A percentile compares a stretch with the other conserved stretches of the same genome.
Evolutionary conservation across 2,888 invertebrate species (phyloP).

Genomic region (Venusia cambrica): DNA sequence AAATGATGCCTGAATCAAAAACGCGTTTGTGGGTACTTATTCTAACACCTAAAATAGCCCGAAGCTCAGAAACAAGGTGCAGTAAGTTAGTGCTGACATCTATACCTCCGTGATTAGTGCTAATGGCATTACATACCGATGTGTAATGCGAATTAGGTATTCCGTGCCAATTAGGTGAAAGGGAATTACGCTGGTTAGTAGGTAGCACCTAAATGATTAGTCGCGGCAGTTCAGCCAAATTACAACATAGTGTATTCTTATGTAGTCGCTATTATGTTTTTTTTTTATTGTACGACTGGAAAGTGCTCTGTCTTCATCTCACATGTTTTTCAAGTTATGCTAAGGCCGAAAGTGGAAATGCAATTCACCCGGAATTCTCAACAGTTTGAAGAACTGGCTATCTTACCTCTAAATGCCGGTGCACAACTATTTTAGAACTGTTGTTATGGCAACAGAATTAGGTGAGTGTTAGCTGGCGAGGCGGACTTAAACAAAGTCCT

Average conservation of each 20-base stretch:
- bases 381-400: no score
- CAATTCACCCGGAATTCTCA: no score
- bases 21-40: no score
- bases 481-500: no score
- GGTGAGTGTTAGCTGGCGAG: no score
- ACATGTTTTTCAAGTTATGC: not conserved
- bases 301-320: no score
- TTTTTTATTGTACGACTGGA: not conserved
- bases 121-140: conserved; percentile 28
- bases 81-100: conserved; percentile 16
- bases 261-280: conserved; percentile 1
- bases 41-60: not conserved
- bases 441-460: no score
- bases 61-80: conserved; percentile 1
- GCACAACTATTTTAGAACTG: no score
- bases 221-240: no score
- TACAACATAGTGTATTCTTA: conserved; percentile 9
- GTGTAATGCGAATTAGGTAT: conserved; percentile 31
- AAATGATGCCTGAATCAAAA: no score
- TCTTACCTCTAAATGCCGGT: no score
- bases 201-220: conserved; percentile 24
- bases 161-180: conserved; percentile 29
- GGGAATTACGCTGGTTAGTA: conserved; percentile 30
- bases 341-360: not conserved
- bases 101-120: conserved; percentile 26